Percentiles rank a stretch among this genome's conserved stretches.
phyloP scores from a whole-genome alignment of 2,888 invertebrate genomes.

The Blastobasis adustella region DNA sequence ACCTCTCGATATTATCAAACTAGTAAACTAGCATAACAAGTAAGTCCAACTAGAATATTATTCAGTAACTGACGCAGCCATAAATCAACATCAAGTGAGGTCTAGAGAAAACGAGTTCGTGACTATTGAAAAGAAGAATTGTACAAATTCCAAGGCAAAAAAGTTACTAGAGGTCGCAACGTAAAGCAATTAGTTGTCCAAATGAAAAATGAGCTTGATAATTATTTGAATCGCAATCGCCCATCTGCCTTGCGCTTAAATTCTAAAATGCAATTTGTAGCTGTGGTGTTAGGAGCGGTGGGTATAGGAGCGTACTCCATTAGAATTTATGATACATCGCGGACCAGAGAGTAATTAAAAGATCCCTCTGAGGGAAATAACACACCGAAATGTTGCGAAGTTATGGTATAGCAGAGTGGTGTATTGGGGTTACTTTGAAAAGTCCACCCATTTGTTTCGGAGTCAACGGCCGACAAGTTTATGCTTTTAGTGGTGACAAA shows the following conservation, averaged over 20 bases:
- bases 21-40: no score
- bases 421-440: conserved; percentile 24
- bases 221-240: conserved; percentile 19
- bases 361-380: conserved; percentile 57
- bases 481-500: conserved; percentile 10
- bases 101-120: no score
- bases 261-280: conserved; percentile 57
- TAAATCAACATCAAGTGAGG: no score
- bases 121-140: no score
- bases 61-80: no score
- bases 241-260: conserved; percentile 32
- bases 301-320: conserved; percentile 41
- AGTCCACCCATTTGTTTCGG: conserved; percentile 27
- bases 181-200: no score
- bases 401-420: conserved; percentile 27
- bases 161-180: no score
- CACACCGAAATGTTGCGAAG: conserved; percentile 36
- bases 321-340: conserved; percentile 68
- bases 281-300: conserved; percentile 24
- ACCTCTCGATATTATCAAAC: no score
- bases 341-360: conserved; percentile 62
- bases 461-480: conserved; percentile 18
- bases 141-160: no score
- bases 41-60: no score
- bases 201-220: background rate